phyloP scores from a whole-genome alignment of 2,797 vertebrate species.

The Coluber constrictor region DNA sequence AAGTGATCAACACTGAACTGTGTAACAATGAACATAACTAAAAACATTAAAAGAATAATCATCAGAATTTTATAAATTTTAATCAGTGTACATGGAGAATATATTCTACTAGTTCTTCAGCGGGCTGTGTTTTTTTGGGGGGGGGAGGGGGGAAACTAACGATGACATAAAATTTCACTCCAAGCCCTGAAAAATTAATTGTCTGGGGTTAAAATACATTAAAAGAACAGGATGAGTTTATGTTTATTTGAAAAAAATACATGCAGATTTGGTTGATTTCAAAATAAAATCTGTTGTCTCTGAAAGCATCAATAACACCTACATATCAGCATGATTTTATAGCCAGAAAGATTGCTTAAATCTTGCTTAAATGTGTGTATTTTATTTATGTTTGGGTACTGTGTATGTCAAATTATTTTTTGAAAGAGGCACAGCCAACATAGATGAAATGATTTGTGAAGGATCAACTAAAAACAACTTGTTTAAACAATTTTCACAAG shows the following conservation, averaged over 20 bases:
- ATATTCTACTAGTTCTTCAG: conserved; percentile 2
- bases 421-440: not conserved
- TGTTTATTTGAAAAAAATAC: too few species aligned
- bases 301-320: not conserved
- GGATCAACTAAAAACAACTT: not conserved
- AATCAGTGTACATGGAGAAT: not conserved
- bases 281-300: not conserved
- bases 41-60: not conserved
- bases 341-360: not conserved
- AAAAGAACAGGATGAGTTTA: not conserved
- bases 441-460: not conserved
- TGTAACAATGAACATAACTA: not conserved
- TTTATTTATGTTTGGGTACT: not conserved
- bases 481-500: not conserved
- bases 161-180: not conserved
- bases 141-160: not conserved
- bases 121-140: not conserved
- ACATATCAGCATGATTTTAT: not conserved
- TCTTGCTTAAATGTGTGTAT: too few species aligned
- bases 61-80: not conserved
- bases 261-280: not conserved
- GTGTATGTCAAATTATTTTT: not conserved
- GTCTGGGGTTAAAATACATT: not conserved
- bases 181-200: not conserved
- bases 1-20: not conserved